Evolutionary conservation across 2,888 invertebrate genomes (phyloP), one percentile per base, ranked within the genome.

Genomic region (Galerucella nymphaeae): DNA sequence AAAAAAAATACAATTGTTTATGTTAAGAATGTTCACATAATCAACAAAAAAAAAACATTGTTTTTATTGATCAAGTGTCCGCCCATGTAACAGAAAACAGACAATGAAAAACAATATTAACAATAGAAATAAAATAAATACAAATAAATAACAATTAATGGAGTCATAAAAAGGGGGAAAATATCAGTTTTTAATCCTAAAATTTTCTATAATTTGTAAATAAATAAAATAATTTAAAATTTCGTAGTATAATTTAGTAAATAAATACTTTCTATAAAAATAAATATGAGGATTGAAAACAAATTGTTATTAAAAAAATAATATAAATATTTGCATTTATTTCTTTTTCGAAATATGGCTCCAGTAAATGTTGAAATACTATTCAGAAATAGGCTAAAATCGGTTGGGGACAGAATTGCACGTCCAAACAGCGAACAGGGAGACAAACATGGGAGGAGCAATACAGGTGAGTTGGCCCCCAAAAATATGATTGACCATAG

Each of bases 331-430:
- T 38, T 38, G 5, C 1, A 5, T 38, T 38, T 8, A 1, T 38
- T 38, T 8, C 10, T 48, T n/a, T 14, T 57, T 23, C 14, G 13
- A n/a, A 14, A 16, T 30, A 62, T 42, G 42, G 11, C 42, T 62
- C 61, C 61, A 42, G 14, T 42, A 63, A 41, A 45, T 48, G 65
- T 65, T 30, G 14, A 66, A 71, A 66, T 71, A 57, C 62, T 30
- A 65, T 70, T 42, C 42, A 62, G 64, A 61, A 66, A 62, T 41
- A 48, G 66, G 53, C 38, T 61, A 74, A 73, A 78, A 77, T 78
- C 73, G 80, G 81, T 82, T 83, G 84, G 84, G 85, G 83, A 82
- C 85, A 85, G 83, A 85, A 84, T 79, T 80, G 76, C 84, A 85
- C 83, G 84, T 84, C 85, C 82, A 82, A 79, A 80, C 67, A 80